Percentiles rank a stretch among this genome's conserved stretches.
phyloP scores from a whole-genome alignment of 1,140 invertebrate genomes.

The Drosophila littoralis region DNA sequence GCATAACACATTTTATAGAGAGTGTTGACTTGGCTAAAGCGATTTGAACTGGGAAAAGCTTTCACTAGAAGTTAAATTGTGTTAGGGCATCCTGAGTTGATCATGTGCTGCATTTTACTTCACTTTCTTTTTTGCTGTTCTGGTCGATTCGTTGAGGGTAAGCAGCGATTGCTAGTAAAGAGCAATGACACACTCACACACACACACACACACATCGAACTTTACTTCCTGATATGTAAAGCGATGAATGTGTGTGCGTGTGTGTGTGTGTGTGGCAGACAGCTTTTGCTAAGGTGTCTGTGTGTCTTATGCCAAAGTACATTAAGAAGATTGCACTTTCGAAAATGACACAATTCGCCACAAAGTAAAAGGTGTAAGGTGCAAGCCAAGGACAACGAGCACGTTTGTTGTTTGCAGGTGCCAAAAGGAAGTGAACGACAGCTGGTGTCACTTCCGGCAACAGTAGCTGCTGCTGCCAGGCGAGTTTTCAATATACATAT shows the following conservation, averaged over 20 bases:
- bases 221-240: conserved; percentile 38
- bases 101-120: background rate
- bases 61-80: background rate
- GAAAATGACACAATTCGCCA: conserved; percentile 69
- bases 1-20: no score
- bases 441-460: conserved; percentile 35
- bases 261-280: conserved; percentile 20
- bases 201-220: conserved; percentile 10
- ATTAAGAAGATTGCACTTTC: conserved; percentile 80
- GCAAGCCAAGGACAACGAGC: conserved; percentile 3
- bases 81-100: background rate
- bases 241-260: conserved; percentile 14
- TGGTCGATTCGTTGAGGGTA: conserved; percentile 44
- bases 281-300: conserved; percentile 30
- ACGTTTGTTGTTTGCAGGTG: background rate
- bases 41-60: background rate
- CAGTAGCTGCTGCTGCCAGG: background rate
- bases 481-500: background rate
- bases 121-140: conserved; percentile 8
- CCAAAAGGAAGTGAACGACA: background rate
- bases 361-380: conserved; percentile 37
- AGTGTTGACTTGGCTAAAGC: background rate
- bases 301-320: conserved; percentile 58
- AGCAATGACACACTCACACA: conserved; percentile 31
- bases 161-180: conserved; percentile 56